These are phyloP conservation scores for Myanophis thanlyinensis DNA, from an alignment of 2,113 vertebrate genomes.

Conservation along the genomic window DNA sequence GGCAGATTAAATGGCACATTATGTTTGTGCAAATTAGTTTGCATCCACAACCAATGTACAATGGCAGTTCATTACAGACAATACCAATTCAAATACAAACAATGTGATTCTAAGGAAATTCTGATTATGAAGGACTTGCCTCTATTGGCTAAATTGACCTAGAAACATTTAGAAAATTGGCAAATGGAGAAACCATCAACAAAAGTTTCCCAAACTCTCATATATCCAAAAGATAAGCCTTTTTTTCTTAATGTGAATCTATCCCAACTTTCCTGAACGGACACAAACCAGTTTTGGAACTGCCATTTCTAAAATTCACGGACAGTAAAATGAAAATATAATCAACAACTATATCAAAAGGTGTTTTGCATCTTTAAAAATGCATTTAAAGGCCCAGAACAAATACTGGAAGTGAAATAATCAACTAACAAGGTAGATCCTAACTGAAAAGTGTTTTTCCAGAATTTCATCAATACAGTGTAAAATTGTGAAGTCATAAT, in stretches of 20 bases:
- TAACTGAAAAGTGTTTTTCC: neutral
- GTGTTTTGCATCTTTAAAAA: neutral
- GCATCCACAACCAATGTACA: neutral
- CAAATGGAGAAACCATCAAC: neutral
- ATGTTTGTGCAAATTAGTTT: neutral
- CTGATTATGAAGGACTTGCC: neutral
- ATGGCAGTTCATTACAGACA: neutral
- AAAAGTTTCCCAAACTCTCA: neutral
- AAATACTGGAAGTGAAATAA: neutral
- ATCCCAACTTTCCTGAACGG: neutral
- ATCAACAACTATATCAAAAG: neutral
- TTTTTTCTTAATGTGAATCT: neutral
- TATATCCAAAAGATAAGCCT: neutral
- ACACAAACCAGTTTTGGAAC: neutral
- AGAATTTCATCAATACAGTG: neutral
- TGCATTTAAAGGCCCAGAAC: neutral
- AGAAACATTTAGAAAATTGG: neutral
- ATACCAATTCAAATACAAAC: conserved; percentile 15
- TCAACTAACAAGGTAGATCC: neutral
- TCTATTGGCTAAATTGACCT: neutral
- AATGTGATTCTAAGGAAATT: neutral
- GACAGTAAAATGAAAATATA: neutral
- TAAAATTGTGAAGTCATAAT: neutral
- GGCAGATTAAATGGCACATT: neutral
- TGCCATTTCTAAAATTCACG: neutral